These are phyloP conservation scores for Euzophera pinguis DNA, from an alignment of 2,888 invertebrate genomes.

Conservation along the genomic window DNA sequence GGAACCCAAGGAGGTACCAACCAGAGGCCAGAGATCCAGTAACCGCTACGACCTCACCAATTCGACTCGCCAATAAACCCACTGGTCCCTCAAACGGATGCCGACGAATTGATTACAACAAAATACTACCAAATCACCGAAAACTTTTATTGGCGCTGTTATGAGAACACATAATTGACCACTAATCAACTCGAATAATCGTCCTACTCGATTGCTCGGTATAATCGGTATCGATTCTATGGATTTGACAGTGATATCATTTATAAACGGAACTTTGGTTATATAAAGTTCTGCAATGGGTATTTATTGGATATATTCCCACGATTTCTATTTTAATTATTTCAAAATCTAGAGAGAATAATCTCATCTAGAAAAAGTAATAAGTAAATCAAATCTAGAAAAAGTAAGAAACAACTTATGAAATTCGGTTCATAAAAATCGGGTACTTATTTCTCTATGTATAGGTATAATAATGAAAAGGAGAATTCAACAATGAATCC, in stretches of 20 bases:
- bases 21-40: slow-evolving; percentile 29
- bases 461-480: too few relatives aligned
- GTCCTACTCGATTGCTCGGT: slow-evolving; percentile 36
- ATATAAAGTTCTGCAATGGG: slow-evolving; percentile 25
- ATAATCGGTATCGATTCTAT: slow-evolving; percentile 36
- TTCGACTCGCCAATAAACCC: slow-evolving; percentile 76
- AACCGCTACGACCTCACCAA: slow-evolving; percentile 65
- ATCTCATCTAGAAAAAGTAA: too few relatives aligned
- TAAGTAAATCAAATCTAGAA: too few relatives aligned
- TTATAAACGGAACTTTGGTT: slow-evolving; percentile 32
- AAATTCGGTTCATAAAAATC: too few relatives aligned
- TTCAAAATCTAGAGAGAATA: background rate
- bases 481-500: too few relatives aligned
- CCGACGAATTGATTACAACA: slow-evolving; percentile 78
- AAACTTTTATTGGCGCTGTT: slow-evolving; percentile 74
- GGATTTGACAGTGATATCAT: slow-evolving; percentile 44
- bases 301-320: slow-evolving; percentile 10
- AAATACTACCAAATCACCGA: slow-evolving; percentile 74
- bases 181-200: slow-evolving; percentile 52
- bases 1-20: background rate
- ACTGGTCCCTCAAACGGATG: slow-evolving; percentile 69
- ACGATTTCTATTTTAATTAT: slow-evolving; percentile 15
- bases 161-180: slow-evolving; percentile 74
- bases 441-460: too few relatives aligned
- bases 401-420: too few relatives aligned